phyloP scores from a whole-genome alignment of 2,797 vertebrate species.

The Enteromius radiatus region DNA sequence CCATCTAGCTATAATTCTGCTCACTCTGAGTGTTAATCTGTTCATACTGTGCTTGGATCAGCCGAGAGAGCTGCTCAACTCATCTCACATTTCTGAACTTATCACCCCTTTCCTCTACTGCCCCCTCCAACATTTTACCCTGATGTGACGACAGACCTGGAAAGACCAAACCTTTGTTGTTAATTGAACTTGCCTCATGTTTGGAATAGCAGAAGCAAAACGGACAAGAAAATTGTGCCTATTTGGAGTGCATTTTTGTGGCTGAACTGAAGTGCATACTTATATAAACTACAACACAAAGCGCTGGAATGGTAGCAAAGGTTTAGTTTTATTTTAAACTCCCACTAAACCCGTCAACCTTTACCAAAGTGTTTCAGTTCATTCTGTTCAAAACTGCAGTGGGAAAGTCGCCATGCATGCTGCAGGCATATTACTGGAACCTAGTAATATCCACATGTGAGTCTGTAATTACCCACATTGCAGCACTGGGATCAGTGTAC shows the following conservation, averaged over 20 bases:
- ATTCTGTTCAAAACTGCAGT: conserved; percentile 60
- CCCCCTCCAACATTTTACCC: conserved; percentile 58
- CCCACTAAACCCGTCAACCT: conserved; percentile 47
- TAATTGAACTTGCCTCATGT: conserved; percentile 74
- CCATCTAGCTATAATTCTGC: conserved; percentile 63
- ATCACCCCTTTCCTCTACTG: conserved; percentile 56
- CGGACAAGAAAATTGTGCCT: conserved; percentile 70
- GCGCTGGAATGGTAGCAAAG: conserved; percentile 63
- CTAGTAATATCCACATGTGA: conserved; percentile 82
- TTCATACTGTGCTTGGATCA: conserved; percentile 55
- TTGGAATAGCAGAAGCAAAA: conserved; percentile 70
- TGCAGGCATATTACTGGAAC: conserved; percentile 73
- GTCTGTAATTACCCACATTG: conserved; percentile 86
- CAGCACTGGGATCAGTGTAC: conserved; percentile 73
- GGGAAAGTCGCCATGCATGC: conserved; percentile 68
- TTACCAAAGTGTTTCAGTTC: conserved; percentile 34
- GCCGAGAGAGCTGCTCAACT: conserved; percentile 23
- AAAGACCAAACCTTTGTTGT: conserved; percentile 76
- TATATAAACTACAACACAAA: conserved; percentile 54
- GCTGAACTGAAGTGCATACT: conserved; percentile 61
- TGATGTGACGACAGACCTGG: conserved; percentile 71
- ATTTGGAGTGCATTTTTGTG: conserved; percentile 66
- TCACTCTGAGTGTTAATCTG: conserved; percentile 61
- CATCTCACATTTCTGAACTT: conserved; percentile 68
- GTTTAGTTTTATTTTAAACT: conserved; percentile 58